A percentile compares a stretch with the other conserved stretches of the same genome.
These are phyloP conservation scores for Sceloporus tristichus DNA, from an alignment of 2,113 vertebrate genomes.

Conservation along the genomic window DNA sequence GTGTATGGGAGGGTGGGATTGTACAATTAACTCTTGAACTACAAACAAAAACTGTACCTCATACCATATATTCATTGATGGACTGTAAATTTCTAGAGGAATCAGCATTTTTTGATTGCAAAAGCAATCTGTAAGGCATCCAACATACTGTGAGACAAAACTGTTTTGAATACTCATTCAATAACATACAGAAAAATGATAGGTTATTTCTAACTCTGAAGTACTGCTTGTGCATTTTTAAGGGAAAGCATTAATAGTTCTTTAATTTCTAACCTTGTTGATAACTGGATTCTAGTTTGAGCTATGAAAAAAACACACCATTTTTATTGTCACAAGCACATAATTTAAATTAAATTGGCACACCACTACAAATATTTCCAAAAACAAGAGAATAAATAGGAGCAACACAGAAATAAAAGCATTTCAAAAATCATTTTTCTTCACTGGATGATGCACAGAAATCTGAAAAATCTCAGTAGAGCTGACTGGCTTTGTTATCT, in stretches of 20 bases:
- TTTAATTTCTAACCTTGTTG: constrained; percentile 11
- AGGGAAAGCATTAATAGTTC: constrained; percentile 11
- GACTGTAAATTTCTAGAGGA: constrained; percentile 1
- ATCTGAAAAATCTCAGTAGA: neutral
- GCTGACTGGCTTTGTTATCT: neutral
- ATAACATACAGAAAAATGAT: constrained; percentile 7
- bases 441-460: neutral
- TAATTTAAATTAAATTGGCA: neutral
- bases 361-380: neutral
- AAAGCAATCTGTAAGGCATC: neutral
- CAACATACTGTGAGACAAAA: constrained; percentile 16
- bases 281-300: neutral
- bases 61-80: neutral
- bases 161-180: neutral
- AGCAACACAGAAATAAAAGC: neutral
- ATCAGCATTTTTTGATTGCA: constrained; percentile 36
- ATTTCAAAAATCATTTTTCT: neutral
- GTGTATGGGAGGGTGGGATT: neutral
- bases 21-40: neutral
- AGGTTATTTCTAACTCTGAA: constrained; percentile 19
- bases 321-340: neutral
- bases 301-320: neutral
- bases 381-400: neutral
- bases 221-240: constrained; percentile 4
- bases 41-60: neutral